Evolutionary conservation across 1,140 invertebrate genomes (phyloP).

Genomic region (Manduca sexta): DNA sequence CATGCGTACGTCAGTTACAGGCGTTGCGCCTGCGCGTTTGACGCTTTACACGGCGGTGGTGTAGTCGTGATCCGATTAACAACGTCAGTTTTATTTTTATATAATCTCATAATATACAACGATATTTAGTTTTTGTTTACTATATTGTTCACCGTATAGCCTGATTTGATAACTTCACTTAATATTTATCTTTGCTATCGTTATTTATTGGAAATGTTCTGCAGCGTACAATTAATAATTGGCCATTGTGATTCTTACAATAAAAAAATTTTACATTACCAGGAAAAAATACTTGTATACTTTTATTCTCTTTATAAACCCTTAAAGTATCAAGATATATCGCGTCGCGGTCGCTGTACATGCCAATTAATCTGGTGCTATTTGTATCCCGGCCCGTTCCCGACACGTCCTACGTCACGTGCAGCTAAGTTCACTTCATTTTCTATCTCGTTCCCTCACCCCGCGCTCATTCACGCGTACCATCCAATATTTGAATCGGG

Average conservation of each 20-base stretch:
- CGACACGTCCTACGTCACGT: constrained; percentile 37
- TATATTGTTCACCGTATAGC: constrained; percentile 22
- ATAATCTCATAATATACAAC: constrained; percentile 21
- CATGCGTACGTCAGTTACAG: constrained; percentile 64
- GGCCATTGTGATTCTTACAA: constrained; percentile 7
- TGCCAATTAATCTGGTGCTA: constrained; percentile 53
- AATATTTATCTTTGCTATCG: constrained; percentile 10
- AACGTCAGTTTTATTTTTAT: constrained; percentile 63
- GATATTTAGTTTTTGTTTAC: constrained; percentile 11
- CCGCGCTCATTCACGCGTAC: constrained; percentile 51
- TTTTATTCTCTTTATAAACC: neutral
- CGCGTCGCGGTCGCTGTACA: constrained; percentile 40
- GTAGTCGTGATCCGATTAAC: constrained; percentile 71
- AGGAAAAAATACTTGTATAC: neutral
- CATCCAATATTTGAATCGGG: constrained; percentile 53
- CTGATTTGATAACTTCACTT: constrained; percentile 33
- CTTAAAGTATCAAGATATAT: constrained; percentile 25
- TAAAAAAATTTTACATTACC: neutral
- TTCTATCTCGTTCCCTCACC: constrained; percentile 40
- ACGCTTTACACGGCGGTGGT: constrained; percentile 69
- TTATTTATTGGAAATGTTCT: constrained; percentile 1
- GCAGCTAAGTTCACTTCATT: constrained; percentile 45
- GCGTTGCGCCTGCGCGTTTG: constrained; percentile 68
- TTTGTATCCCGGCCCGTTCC: constrained; percentile 53
- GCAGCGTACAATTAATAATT: constrained; percentile 7